phyloP scores from a whole-genome alignment of 2,888 invertebrate genomes.

The Spilarctia lutea region DNA sequence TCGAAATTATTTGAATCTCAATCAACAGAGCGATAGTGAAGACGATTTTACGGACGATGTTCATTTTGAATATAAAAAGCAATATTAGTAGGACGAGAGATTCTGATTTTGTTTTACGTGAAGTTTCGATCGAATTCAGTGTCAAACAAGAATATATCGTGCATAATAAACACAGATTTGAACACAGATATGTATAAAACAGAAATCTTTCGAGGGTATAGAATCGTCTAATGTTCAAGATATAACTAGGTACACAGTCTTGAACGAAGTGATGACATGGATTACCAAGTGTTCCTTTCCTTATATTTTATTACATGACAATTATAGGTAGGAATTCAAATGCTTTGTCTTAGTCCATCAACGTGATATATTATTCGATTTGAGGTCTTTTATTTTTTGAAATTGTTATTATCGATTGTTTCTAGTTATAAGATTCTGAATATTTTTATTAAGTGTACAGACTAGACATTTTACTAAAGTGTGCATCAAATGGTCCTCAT shows the following conservation, averaged over 20 bases:
- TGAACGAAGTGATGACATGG: no score
- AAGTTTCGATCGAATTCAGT: background rate
- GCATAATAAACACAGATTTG: no score
- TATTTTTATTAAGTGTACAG: background rate
- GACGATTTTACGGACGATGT: constrained; percentile 56
- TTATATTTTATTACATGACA: background rate
- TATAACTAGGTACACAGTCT: no score
- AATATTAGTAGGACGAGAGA: background rate
- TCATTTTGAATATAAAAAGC: constrained; percentile 17
- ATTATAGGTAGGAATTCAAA: background rate
- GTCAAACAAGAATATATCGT: background rate
- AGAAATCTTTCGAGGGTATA: no score
- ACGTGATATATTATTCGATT: background rate
- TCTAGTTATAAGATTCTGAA: background rate
- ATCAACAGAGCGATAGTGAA: constrained; percentile 56
- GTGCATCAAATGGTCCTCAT: background rate
- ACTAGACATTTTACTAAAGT: background rate
- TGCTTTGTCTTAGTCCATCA: background rate
- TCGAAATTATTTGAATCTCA: constrained; percentile 49
- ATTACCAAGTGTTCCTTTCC: no score
- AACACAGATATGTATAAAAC: background rate
- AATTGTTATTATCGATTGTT: background rate
- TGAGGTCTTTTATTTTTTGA: background rate
- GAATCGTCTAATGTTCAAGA: no score
- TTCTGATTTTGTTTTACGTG: background rate